Conservation (phyloP, 2,797 vertebrate genomes). For the Tragelaphus eurycerus region DNA sequence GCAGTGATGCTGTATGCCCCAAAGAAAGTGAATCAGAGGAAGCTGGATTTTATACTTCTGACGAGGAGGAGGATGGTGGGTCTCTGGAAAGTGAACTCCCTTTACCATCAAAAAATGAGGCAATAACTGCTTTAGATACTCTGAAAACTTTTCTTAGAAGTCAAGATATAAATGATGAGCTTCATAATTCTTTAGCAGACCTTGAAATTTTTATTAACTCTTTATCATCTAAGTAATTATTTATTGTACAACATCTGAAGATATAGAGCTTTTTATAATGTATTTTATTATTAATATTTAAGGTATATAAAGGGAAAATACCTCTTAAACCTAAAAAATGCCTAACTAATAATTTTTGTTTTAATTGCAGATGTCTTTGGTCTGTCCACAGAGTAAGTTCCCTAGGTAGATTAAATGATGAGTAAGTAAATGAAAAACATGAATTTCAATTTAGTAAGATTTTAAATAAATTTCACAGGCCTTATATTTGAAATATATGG, state of each 20-base stretch:
- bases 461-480: conserved; percentile 37
- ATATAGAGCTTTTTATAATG: conserved; percentile 23
- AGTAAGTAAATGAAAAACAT: conserved; percentile 28
- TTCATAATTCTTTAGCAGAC: conserved; percentile 77
- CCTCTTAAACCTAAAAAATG: conserved; percentile 26
- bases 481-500: background rate
- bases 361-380: conserved; percentile 28
- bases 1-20: background rate
- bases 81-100: conserved; percentile 58
- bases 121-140: conserved; percentile 77
- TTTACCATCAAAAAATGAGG: conserved; percentile 79
- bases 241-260: background rate
- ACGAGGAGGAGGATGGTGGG: conserved; percentile 41
- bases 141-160: conserved; percentile 80
- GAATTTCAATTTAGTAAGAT: conserved; percentile 40
- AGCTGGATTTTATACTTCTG: conserved; percentile 34
- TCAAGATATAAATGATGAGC: conserved; percentile 70
- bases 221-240: conserved; percentile 66
- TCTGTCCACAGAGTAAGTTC: conserved; percentile 48
- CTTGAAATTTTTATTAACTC: conserved; percentile 81
- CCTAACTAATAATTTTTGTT: conserved; percentile 4
- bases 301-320: conserved; percentile 24
- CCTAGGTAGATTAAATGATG: conserved; percentile 1
- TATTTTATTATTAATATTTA: conserved; percentile 47
- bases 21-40: conserved; percentile 50